phyloP scores from a whole-genome alignment of 2,888 invertebrate species.

The Sinopyrophorus schimmeli region DNA sequence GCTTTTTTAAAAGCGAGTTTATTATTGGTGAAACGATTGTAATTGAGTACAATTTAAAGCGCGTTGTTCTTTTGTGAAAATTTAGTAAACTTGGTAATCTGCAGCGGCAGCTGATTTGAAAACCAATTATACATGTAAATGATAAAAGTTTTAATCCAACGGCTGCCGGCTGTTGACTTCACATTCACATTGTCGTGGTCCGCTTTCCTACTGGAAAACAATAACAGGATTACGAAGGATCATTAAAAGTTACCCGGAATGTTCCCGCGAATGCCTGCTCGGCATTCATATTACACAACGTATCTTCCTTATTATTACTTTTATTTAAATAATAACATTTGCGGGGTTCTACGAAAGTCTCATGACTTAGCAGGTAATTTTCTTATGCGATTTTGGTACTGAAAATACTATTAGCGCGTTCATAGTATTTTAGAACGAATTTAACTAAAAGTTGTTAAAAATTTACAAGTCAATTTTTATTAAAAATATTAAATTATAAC shows the following conservation, averaged over 20 bases:
- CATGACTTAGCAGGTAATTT: too few species aligned
- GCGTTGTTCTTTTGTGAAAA: too few species aligned
- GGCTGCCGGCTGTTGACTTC: slow-evolving; percentile 28
- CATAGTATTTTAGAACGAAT: neutral
- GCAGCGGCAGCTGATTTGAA: slow-evolving; percentile 23
- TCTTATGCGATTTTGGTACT: too few species aligned
- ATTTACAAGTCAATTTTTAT: too few species aligned
- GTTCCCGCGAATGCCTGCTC: slow-evolving; percentile 19
- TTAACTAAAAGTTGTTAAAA: too few species aligned
- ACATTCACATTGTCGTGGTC: slow-evolving; percentile 29
- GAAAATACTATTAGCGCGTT: neutral
- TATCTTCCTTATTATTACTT: slow-evolving; percentile 4
- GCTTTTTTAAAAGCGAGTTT: too few species aligned
- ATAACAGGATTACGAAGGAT: slow-evolving; percentile 29
- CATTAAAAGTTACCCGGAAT: slow-evolving; percentile 27
- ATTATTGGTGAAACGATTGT: too few species aligned
- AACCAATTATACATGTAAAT: slow-evolving; percentile 31
- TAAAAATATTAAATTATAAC: too few species aligned
- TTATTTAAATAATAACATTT: neutral
- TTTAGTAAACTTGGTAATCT: too few species aligned
- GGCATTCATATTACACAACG: slow-evolving; percentile 10
- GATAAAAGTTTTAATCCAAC: slow-evolving; percentile 29
- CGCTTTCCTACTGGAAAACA: slow-evolving; percentile 26
- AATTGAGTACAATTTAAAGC: too few species aligned
- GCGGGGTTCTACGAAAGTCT: too few species aligned